Evolutionary conservation across 37 sponge, comb jelly and placozoan genomes (phyloP), one percentile per base, ranked within the genome.

Genomic region (Beroe forskalii): DNA sequence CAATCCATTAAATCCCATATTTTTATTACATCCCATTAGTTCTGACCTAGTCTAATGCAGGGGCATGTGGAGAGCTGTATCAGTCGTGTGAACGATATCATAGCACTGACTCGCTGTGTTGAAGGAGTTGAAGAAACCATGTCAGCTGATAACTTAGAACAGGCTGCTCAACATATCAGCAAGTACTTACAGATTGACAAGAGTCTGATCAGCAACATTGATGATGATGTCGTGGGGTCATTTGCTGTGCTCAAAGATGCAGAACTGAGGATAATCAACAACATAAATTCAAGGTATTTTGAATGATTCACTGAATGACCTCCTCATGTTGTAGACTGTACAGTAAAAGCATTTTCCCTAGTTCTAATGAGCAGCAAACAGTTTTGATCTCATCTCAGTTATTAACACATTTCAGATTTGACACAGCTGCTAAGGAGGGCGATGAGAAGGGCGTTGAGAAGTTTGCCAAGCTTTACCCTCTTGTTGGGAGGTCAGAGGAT

Each of bases 191-290:
- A 44, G 27, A 80, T 80, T 38, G 86, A 80, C 30, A 41, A 80
- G 31, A 80, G 42, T 22, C 86, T 80, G 23, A 80, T 80, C 86
- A 80, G 86, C 31, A 80, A 80, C 55, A 80, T 80, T 42, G 86
- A 80, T 38, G 86, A 80, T 44, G 86, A 80, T 80, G 86, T 80
- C 0, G 86, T 33, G 40, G 86, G 86, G 0, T 80, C 86, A 0
- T 80, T 80, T 80, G 55, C 55, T 44, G 86, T 80, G 23, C 86
- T 80, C n/a, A 41, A 44, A 44, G 86, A 80, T 41, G 86, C 86
- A 6, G 86, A 80, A 24, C 86, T 80, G 25, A 41, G 86, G 28
- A 33, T 80, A 6, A 80, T 80, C 35, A 80, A 80, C 30, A 80
- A 41, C 28, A 32, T 80, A 9, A 80, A 80, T 25, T 42, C 4